Conservation (phyloP, 2,888 invertebrate genomes). For the Ischnus inquisitorius region DNA sequence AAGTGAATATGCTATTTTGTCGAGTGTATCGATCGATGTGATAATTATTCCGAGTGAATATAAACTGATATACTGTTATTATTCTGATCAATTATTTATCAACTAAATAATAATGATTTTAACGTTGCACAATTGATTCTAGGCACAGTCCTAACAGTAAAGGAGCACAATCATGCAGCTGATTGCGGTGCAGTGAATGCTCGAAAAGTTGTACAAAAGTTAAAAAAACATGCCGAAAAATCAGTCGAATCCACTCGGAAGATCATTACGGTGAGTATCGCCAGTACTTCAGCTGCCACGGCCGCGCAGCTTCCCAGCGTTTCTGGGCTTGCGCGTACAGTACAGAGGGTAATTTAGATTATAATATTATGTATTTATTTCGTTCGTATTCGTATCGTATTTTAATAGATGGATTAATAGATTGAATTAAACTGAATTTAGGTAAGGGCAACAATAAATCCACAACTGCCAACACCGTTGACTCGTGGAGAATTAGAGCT, state of each 20-base stretch:
- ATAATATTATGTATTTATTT: slow-evolving; percentile 42
- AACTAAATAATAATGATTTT: too few species aligned
- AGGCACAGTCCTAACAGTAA: not conserved
- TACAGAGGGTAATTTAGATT: slow-evolving; percentile 21
- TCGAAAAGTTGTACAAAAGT: not conserved
- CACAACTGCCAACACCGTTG: slow-evolving; percentile 4
- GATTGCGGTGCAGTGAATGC: not conserved
- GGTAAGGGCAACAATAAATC: not conserved
- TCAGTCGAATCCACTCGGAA: not conserved
- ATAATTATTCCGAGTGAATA: too few species aligned
- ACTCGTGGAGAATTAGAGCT: slow-evolving; percentile 11
- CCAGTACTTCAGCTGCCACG: not conserved
- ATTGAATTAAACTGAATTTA: slow-evolving; percentile 12
- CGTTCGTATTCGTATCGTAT: not conserved
- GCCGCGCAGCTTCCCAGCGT: slow-evolving; percentile 32
- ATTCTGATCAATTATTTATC: too few species aligned
- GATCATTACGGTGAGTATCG: not conserved
- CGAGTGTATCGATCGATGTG: too few species aligned
- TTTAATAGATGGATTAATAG: not conserved
- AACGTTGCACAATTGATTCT: too few species aligned
- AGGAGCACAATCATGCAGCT: slow-evolving; percentile 2
- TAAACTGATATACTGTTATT: not conserved
- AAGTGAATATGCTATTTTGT: slow-evolving; percentile 2
- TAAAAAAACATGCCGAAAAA: not conserved
- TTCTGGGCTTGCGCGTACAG: slow-evolving; percentile 31